Base-by-base conservation (phyloP, 2,797 vertebrate species). In the Cirrhinus mrigala region DNA sequence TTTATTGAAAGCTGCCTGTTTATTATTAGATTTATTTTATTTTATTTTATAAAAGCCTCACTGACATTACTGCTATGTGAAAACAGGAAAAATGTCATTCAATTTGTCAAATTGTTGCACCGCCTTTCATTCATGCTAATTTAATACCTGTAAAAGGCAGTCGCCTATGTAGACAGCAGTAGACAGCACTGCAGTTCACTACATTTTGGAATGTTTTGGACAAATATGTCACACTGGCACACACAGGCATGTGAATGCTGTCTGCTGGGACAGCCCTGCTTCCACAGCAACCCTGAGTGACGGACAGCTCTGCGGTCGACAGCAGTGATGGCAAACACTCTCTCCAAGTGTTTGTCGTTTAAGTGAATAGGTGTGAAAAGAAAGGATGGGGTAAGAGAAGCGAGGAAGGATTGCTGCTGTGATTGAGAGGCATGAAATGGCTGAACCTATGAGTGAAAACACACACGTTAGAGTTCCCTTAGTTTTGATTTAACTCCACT, bases 401-500 rank as follows among this genome's bases (percentile, higher is more conserved):
- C 68, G 50, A 10, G 48, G 58, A 56, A n/a, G 79, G 85, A 87
- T 54, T 68, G 60, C 50, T 78, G 64, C 46, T 24, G 29, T 40
- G 77, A 87, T 86, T 58, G 81, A 86, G 73, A 86, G 77, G 85
- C 83, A 80, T 89, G 88, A 89, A 90, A 89, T 86, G 71, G 84
- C 46, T 78, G 84, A 75, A 80, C 52, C 73, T 75, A 22, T 85
- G 83, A 87, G 68, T 79, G 83, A 87, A 87, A 82, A 85, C 73
- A 87, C 81, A 79, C 62, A 81, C 73, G 74, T 79, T 66, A 68
- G 75, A 71, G 50, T 95, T 95, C 94, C 90, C 89, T n/a, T 48
- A 40, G 78, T 91, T 90, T 92, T 94, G 94, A 95, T 96, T 95
- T 94, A 94, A 92, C 90, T 92, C 86, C 85, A 85, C 89, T 91